Evolutionary conservation across 2,797 vertebrate species (phyloP).

Genomic region (Lophura swinhoii): DNA sequence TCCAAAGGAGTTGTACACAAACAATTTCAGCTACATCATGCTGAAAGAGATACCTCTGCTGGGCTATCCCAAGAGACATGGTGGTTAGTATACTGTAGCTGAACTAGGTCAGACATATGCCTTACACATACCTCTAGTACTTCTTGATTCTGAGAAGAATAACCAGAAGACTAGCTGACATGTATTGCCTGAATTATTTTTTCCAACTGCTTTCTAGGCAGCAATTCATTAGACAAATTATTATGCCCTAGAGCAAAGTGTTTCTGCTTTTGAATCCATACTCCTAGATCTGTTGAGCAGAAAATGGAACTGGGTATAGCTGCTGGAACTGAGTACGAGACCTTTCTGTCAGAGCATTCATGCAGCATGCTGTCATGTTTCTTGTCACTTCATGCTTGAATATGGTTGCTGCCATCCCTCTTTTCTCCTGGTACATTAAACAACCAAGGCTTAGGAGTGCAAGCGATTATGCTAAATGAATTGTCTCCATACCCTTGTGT

Average conservation of each 20-base stretch:
- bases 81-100: neutral
- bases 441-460: neutral
- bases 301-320: neutral
- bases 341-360: neutral
- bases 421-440: conserved; percentile 32
- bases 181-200: neutral
- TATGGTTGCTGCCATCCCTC: conserved; percentile 1
- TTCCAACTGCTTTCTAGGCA: neutral
- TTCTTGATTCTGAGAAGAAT: neutral
- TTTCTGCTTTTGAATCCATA: neutral
- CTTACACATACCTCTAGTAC: fast-evolving
- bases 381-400: conserved; percentile 16
- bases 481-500: neutral
- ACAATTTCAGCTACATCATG: neutral
- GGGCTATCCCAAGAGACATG: neutral
- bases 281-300: neutral
- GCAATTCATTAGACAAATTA: neutral
- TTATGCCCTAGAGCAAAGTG: neutral
- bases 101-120: neutral
- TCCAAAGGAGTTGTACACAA: fast-evolving
- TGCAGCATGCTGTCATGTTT: neutral
- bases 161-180: neutral
- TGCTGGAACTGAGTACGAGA: neutral
- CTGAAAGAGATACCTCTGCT: neutral
- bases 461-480: neutral